Evolutionary conservation across 2,888 invertebrate genomes (phyloP), one percentile per base, ranked within the genome.

Genomic region (Linnaemya tessellans): DNA sequence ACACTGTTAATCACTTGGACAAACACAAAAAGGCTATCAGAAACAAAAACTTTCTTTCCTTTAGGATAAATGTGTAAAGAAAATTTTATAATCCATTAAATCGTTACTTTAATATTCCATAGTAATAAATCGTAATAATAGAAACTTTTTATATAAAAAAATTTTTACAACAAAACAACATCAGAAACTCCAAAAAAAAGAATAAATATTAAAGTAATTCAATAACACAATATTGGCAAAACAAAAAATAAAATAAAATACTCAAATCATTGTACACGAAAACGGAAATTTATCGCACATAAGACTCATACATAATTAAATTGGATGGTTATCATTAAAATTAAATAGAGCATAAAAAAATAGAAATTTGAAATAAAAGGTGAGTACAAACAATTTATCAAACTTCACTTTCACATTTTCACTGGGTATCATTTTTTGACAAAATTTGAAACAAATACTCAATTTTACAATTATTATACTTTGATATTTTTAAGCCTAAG

Each of bases 321-420:
- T 62, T 75, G 60, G 67, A 75, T 68, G 74, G 58, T 68, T 81
- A 60, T 54, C 74, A 68, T 38, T 41, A 54, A 54, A 18, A 22
- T 41, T 67, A 38, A 51, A 70, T 51, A 54, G 13, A 25, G 38
- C 13, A 77, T 18, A 35, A 10, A 73, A 18, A 62, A 35, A 62
- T 58, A 58, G 1, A 46, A 67, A 67, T 49, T 56, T 2, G 30
- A 43, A 38, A 64, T 70, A 54, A 79, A 43, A 79, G 79, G 79
- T 79, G 41, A 79, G 79, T 79, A n/a, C 10, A 41, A 30, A 30
- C n/a, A n/a, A n/a, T n/a, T n/a, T n/a, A n/a, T n/a, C n/a, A n/a
- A n/a, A n/a, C n/a, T n/a, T n/a, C n/a, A n/a, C n/a, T n/a, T n/a
- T n/a, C n/a, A n/a, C n/a, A n/a, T n/a, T n/a, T n/a, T n/a, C n/a